Conservation (phyloP, 2,888 invertebrate species). For the Drosophila mimetica region DNA sequence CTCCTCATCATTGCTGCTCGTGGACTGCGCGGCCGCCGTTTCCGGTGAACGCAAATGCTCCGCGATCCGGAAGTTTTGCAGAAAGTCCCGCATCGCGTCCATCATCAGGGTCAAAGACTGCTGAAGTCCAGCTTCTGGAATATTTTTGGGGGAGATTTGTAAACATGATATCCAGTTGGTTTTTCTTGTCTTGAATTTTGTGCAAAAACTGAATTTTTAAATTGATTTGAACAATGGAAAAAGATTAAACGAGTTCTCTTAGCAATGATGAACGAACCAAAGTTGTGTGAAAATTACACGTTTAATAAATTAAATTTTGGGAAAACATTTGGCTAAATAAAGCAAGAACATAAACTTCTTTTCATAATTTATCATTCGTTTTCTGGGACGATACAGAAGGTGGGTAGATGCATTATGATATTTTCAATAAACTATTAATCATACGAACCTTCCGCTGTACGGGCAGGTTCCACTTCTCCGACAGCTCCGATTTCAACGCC, state of each 20-base stretch:
- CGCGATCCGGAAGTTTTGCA: slow-evolving; percentile 87
- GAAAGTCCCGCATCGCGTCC: slow-evolving; percentile 90
- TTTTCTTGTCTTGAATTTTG: too few relatives aligned
- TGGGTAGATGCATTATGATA: too few relatives aligned
- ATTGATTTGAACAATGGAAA: background rate
- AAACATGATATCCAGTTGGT: slow-evolving; percentile 18
- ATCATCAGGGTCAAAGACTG: slow-evolving; percentile 88
- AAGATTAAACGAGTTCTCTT: background rate
- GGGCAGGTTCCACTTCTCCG: slow-evolving; percentile 37
- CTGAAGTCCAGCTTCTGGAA: slow-evolving; percentile 84
- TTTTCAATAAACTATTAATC: background rate
- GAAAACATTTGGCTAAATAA: background rate
- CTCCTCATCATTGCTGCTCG: slow-evolving; percentile 85
- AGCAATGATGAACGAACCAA: background rate
- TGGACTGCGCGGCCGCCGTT: slow-evolving; percentile 64
- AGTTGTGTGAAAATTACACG: too few relatives aligned
- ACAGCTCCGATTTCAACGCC: slow-evolving; percentile 35
- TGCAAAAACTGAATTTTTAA: background rate
- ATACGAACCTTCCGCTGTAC: slow-evolving; percentile 65
- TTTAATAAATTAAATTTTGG: background rate
- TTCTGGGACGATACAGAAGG: slow-evolving; percentile 13
- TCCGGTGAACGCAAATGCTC: slow-evolving; percentile 85
- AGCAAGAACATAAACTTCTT: background rate
- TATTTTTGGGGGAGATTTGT: slow-evolving; percentile 1
- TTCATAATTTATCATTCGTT: background rate